Evolutionary conservation across 2,888 invertebrate genomes (phyloP).

Genomic region (Cordilura impudica): DNA sequence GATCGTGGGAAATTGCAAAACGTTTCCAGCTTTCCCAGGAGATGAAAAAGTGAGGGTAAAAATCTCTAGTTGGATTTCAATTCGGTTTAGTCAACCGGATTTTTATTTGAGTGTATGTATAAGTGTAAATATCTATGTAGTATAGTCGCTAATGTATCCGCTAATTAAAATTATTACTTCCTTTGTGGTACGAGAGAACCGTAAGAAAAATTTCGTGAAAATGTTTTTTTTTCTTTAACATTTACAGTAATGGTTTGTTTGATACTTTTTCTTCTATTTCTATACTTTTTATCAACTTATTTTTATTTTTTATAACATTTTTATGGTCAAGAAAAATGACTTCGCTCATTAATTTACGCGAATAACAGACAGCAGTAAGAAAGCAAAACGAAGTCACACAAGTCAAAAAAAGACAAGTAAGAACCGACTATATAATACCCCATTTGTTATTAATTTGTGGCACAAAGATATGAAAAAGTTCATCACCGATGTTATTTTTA

Average conservation of each 20-base stretch:
- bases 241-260: conserved; percentile 6
- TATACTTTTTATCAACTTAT: conserved; percentile 16
- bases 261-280: conserved; percentile 12
- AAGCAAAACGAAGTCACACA: not conserved
- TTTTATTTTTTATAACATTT: conserved; percentile 25
- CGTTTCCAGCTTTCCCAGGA: too few species aligned
- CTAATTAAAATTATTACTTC: conserved; percentile 59
- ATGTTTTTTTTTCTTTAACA: conserved; percentile 29
- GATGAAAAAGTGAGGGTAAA: too few species aligned
- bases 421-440: conserved; percentile 25
- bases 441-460: too few species aligned
- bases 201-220: conserved; percentile 5
- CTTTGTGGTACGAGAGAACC: conserved; percentile 1
- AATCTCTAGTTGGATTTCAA: too few species aligned
- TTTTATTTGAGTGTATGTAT: too few species aligned
- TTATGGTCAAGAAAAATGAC: conserved; percentile 48
- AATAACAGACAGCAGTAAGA: conserved; percentile 29
- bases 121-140: not conserved
- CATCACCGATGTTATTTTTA: too few species aligned
- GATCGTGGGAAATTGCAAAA: too few species aligned
- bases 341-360: conserved; percentile 53
- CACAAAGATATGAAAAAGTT: too few species aligned
- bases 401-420: conserved; percentile 13
- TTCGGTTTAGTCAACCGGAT: too few species aligned
- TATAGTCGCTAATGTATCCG: conserved; percentile 45